phyloP scores from a whole-genome alignment of 92 coral and sea anemone genomes.

The Actinernus sp. region DNA sequence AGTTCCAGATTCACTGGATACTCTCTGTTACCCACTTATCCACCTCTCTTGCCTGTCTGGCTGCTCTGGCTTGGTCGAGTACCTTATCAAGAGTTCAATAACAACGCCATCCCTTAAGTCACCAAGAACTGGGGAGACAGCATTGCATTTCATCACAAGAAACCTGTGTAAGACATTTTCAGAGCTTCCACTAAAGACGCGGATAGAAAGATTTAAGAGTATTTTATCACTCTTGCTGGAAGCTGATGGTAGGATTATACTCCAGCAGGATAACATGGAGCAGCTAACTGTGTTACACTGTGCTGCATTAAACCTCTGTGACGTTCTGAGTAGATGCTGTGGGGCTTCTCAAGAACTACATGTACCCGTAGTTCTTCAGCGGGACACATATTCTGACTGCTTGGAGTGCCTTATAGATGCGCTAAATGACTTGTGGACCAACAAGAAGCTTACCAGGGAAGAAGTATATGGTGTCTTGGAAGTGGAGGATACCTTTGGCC shows the following conservation, averaged over 20 bases:
- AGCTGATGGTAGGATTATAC: background rate
- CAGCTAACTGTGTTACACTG: slow-evolving; percentile 27
- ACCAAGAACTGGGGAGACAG: slow-evolving; percentile 8
- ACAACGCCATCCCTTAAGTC: background rate
- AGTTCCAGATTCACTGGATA: slow-evolving; percentile 32
- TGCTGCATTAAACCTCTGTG: background rate
- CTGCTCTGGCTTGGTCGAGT: background rate
- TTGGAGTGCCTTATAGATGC: background rate
- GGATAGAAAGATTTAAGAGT: slow-evolving; percentile 1
- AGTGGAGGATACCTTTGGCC: background rate
- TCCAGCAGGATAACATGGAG: slow-evolving; percentile 5
- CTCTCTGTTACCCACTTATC: slow-evolving; percentile 13
- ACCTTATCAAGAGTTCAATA: background rate
- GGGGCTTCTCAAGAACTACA: background rate
- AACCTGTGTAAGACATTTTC: slow-evolving; percentile 7
- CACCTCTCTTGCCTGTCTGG: slow-evolving; percentile 28
- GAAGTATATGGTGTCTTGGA: background rate
- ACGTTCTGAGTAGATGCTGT: background rate
- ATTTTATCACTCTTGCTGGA: slow-evolving; percentile 2
- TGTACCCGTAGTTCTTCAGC: background rate
- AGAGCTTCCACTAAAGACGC: background rate
- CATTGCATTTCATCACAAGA: slow-evolving; percentile 25
- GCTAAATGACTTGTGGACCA: background rate
- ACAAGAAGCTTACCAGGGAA: background rate
- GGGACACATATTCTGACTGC: background rate